phyloP scores from a whole-genome alignment of 2,888 invertebrate species.

The Hofmannophila pseudospretella region DNA sequence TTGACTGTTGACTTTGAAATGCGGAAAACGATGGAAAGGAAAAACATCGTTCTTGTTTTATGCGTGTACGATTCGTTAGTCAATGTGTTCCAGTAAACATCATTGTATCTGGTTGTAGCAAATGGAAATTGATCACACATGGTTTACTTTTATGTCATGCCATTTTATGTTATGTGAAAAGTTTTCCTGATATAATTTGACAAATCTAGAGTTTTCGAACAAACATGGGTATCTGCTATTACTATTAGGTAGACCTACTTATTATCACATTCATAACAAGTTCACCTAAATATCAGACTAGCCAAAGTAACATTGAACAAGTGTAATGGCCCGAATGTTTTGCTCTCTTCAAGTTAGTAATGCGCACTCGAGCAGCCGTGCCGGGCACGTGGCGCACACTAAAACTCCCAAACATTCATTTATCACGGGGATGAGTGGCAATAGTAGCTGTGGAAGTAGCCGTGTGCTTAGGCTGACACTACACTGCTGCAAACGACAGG shows the following conservation, averaged over 20 bases:
- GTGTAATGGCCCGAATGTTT: slow-evolving; percentile 36
- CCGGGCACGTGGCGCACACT: slow-evolving; percentile 53
- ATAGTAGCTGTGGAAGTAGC: slow-evolving; percentile 48
- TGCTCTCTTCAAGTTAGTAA: slow-evolving; percentile 19
- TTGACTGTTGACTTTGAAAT: slow-evolving; percentile 36
- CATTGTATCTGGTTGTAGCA: slow-evolving; percentile 24
- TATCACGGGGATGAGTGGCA: slow-evolving; percentile 59
- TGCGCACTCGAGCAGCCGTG: slow-evolving; percentile 32
- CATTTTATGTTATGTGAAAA: no score
- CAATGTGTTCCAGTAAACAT: slow-evolving; percentile 44
- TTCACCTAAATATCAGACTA: no score
- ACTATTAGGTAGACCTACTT: no score
- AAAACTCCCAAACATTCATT: slow-evolving; percentile 61
- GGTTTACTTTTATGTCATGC: no score
- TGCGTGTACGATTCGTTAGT: slow-evolving; percentile 41
- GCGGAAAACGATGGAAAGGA: slow-evolving; percentile 36
- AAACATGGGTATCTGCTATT: no score
- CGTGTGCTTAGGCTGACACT: no score
- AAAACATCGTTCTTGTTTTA: slow-evolving; percentile 36
- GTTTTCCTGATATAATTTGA: no score
- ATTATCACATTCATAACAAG: no score
- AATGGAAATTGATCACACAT: slow-evolving; percentile 21
- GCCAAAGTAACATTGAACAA: no score
- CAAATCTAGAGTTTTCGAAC: no score
- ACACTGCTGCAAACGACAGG: no score